Evolutionary conservation across 2,888 invertebrate species (phyloP).

Genomic region (Ormyrus thymus): DNA sequence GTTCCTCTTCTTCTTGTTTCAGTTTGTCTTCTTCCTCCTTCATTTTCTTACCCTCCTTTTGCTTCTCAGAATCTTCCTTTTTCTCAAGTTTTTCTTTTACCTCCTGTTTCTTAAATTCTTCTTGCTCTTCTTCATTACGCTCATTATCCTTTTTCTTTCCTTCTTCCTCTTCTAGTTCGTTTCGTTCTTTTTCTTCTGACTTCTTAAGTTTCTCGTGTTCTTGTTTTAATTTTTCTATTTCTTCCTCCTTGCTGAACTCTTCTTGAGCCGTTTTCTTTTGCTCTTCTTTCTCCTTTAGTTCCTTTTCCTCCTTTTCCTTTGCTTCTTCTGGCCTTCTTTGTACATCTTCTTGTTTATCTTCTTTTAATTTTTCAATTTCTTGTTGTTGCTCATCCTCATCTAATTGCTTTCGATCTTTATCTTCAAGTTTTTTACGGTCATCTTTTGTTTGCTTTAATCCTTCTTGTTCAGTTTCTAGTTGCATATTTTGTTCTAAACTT

Average conservation of each 20-base stretch:
- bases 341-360: neutral
- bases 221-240: neutral
- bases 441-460: neutral
- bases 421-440: neutral
- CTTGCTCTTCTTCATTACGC: constrained; percentile 57
- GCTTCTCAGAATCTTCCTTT: constrained; percentile 55
- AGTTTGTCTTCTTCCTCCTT: constrained; percentile 57
- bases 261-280: neutral
- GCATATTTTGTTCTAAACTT: constrained; percentile 8
- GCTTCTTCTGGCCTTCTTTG: neutral
- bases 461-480: neutral
- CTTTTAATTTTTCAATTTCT: neutral
- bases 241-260: neutral
- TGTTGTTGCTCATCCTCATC: constrained; percentile 6
- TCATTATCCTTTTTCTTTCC: constrained; percentile 43
- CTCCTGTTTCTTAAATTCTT: constrained; percentile 50
- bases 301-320: neutral
- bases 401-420: too few relatives aligned
- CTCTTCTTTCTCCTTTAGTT: neutral
- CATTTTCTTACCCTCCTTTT: constrained; percentile 45
- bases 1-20: constrained; percentile 56
- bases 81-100: constrained; percentile 51
- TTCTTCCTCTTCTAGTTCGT: neutral
- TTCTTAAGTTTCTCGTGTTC: neutral
- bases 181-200: neutral